A percentile compares a stretch with the other conserved stretches of the same genome.
phyloP scores from a whole-genome alignment of 2,888 invertebrate species.

The Carabus problematicus region DNA sequence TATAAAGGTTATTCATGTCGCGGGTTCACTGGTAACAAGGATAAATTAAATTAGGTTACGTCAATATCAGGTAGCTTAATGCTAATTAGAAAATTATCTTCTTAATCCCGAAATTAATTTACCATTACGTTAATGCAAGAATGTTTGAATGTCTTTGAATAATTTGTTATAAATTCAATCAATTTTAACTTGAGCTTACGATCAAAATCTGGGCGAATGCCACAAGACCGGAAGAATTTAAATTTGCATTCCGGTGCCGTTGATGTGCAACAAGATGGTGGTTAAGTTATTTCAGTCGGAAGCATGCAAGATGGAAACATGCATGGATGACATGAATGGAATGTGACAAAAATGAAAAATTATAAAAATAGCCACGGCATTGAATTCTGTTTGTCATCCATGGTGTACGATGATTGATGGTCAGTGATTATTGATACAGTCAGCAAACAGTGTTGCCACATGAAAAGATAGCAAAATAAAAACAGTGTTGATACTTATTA shows the following conservation, averaged over 20 bases:
- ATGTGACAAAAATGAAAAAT: slow-evolving; percentile 43
- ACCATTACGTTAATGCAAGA: too few relatives aligned
- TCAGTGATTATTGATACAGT: slow-evolving; percentile 38
- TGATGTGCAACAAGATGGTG: slow-evolving; percentile 1
- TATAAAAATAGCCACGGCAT: slow-evolving; percentile 40
- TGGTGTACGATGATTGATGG: slow-evolving; percentile 37
- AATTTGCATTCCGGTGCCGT: not conserved
- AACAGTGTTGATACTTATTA: slow-evolving; percentile 1
- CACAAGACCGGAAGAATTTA: not conserved
- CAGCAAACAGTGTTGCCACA: not conserved
- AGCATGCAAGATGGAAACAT: not conserved
- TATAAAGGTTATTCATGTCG: too few relatives aligned
- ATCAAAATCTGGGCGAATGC: too few relatives aligned
- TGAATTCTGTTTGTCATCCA: slow-evolving; percentile 41
- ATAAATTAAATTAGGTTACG: too few relatives aligned
- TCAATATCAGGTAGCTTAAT: too few relatives aligned
- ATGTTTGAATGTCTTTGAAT: too few relatives aligned
- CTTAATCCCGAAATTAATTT: too few relatives aligned
- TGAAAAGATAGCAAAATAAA: not conserved
- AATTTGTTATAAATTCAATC: too few relatives aligned
- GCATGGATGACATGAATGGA: slow-evolving; percentile 16
- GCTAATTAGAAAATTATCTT: too few relatives aligned
- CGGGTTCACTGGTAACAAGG: too few relatives aligned
- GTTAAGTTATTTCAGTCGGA: not conserved
- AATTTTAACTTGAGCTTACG: too few relatives aligned